phyloP scores from a whole-genome alignment of 2,113 vertebrate species.

The Amblyopsis rosae region DNA sequence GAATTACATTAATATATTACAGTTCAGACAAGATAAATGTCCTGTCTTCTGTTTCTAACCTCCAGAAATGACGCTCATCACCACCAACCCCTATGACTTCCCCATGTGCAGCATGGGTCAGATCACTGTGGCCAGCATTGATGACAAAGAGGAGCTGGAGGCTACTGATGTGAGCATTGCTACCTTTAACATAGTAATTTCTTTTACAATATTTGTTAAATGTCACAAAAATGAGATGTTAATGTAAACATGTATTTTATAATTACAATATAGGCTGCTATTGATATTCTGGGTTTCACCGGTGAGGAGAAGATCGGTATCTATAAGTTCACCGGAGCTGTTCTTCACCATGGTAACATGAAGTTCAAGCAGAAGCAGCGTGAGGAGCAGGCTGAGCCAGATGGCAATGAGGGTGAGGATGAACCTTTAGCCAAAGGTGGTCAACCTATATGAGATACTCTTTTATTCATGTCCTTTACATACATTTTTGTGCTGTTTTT shows the following conservation, averaged over 20 bases:
- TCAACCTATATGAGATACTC: background rate
- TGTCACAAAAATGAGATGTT: background rate
- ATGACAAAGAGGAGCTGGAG: slow-evolving; percentile 67
- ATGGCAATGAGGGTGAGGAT: too few relatives aligned
- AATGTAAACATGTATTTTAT: background rate
- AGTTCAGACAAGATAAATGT: background rate
- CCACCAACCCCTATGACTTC: slow-evolving; percentile 68
- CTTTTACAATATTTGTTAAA: background rate
- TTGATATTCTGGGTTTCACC: slow-evolving; percentile 71
- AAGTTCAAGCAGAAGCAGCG: too few relatives aligned
- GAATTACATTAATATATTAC: background rate
- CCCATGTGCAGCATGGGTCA: slow-evolving; percentile 60
- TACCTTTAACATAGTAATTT: background rate
- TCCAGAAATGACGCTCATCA: slow-evolving; percentile 52
- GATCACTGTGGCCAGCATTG: slow-evolving; percentile 66
- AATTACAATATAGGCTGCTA: slow-evolving; percentile 58
- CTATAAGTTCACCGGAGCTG: slow-evolving; percentile 70
- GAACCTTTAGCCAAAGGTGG: background rate
- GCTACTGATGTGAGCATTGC: slow-evolving; percentile 59
- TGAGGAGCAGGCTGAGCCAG: too few relatives aligned
- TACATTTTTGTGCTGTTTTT: background rate
- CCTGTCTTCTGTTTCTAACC: background rate
- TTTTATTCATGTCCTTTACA: background rate
- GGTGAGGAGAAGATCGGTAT: slow-evolving; percentile 68
- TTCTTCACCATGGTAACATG: too few relatives aligned